A percentile compares a stretch with the other conserved stretches of the same genome.
These are phyloP conservation scores for Agrotis ipsilon DNA, from an alignment of 2,888 invertebrate species.

Conservation along the genomic window DNA sequence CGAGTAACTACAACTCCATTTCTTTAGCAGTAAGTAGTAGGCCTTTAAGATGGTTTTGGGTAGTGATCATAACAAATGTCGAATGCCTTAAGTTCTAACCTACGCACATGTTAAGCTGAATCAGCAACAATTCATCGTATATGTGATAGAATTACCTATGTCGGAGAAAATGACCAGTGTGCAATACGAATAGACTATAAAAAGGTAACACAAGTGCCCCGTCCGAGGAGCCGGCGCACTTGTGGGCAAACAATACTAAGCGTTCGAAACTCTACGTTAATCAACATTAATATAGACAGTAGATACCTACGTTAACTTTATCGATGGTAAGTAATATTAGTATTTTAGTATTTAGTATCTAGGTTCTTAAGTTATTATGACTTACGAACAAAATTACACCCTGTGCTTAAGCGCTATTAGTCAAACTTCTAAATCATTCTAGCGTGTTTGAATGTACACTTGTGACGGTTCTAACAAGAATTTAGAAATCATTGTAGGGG, in stretches of 20 bases:
- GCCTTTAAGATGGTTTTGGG: conserved; percentile 22
- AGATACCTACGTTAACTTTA: conserved; percentile 63
- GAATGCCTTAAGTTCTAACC: conserved; percentile 27
- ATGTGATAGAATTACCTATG: conserved; percentile 27
- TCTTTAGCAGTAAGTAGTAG: conserved; percentile 13
- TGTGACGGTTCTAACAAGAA: conserved; percentile 37
- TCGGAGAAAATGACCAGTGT: conserved; percentile 45
- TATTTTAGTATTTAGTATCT: conserved; percentile 57
- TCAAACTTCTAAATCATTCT: conserved; percentile 70
- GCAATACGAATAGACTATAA: conserved; percentile 45
- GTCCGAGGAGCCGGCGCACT: conserved; percentile 51
- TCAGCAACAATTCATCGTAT: conserved; percentile 27
- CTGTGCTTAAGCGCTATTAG: conserved; percentile 80
- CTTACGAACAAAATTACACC: conserved; percentile 76
- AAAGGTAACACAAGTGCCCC: conserved; percentile 35
- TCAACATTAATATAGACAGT: conserved; percentile 63
- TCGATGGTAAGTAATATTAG: conserved; percentile 63
- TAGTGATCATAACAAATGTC: conserved; percentile 17
- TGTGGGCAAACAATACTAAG: conserved; percentile 63
- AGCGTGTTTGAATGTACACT: conserved; percentile 64
- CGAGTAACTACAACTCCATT: conserved; percentile 2
- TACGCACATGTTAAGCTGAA: conserved; percentile 31
- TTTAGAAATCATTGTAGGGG: conserved; percentile 11
- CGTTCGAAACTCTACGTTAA: conserved; percentile 61
- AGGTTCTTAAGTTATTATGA: conserved; percentile 67